Conservation (phyloP, 2,113 vertebrate genomes). For the Hemiscyllium ocellatum region DNA sequence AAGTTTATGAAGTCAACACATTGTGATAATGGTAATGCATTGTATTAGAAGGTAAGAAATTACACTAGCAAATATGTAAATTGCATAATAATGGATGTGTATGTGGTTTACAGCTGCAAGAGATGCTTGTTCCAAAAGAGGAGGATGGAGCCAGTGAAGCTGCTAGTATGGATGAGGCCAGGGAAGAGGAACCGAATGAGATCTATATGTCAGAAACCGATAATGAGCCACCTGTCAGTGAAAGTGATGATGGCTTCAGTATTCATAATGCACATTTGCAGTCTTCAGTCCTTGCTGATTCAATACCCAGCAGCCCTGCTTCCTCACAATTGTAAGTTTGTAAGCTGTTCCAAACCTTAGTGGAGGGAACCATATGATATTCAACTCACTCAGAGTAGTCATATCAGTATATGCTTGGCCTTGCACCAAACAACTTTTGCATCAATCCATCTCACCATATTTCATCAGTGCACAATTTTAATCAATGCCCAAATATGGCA, state of each 20-base stretch:
- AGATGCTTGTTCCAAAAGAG: conserved; percentile 58
- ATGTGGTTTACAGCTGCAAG: not conserved
- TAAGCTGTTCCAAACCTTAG: not conserved
- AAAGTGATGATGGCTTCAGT: conserved; percentile 95
- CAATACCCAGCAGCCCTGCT: conserved; percentile 95
- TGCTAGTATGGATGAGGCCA: conserved; percentile 85
- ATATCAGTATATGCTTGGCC: not conserved
- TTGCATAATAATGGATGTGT: not conserved
- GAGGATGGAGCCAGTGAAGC: conserved; percentile 89
- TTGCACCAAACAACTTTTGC: not conserved
- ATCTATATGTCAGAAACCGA: conserved; percentile 89
- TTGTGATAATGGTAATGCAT: not conserved
- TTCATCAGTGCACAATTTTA: not conserved
- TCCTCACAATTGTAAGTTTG: conserved; percentile 94
- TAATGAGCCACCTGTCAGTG: conserved; percentile 87
- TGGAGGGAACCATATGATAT: not conserved
- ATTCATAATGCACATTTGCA: conserved; percentile 84
- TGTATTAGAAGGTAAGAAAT: not conserved
- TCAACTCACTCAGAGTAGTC: not conserved
- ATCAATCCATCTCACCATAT: not conserved
- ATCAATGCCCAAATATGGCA: not conserved
- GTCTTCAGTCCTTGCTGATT: conserved; percentile 83
- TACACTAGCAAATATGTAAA: not conserved
- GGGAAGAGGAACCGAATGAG: conserved; percentile 79
- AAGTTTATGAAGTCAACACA: not conserved